These are phyloP conservation scores for Nesogale talazaci DNA, from an alignment of 2,113 vertebrate genomes.

Conservation along the genomic window DNA sequence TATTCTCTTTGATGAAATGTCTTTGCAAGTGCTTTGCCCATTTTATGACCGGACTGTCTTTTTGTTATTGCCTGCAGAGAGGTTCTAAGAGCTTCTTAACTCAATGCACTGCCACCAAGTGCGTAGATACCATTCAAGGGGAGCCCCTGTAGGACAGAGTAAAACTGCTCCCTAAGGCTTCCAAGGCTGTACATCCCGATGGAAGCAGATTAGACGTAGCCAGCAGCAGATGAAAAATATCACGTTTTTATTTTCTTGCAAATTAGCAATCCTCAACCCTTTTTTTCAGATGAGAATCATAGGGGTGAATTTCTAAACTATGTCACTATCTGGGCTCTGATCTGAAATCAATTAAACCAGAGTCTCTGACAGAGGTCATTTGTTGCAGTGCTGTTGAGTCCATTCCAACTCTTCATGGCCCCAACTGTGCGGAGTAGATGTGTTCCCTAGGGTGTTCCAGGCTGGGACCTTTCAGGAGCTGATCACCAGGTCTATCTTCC, in stretches of 20 bases:
- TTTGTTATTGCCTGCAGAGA: background rate
- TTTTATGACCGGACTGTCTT: background rate
- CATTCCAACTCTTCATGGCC: background rate
- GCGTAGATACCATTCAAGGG: too few species aligned
- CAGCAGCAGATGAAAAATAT: slow-evolving; percentile 39
- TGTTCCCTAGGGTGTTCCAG: background rate
- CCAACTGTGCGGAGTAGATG: background rate
- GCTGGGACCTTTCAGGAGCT: background rate
- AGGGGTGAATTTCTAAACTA: background rate
- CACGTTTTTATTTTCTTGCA: background rate
- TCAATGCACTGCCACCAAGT: too few species aligned
- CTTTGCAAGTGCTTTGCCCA: background rate
- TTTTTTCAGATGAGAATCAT: background rate
- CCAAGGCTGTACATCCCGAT: too few species aligned
- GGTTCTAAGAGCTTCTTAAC: too few species aligned
- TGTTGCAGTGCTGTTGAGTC: background rate
- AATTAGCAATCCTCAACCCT: slow-evolving; percentile 4
- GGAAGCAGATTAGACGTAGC: slow-evolving; percentile 14
- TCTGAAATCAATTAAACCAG: background rate
- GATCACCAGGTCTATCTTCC: background rate
- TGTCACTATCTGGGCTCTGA: background rate
- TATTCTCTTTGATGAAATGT: background rate
- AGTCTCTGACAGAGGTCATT: background rate
- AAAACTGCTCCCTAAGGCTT: too few species aligned
- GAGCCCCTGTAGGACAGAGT: too few species aligned